Conservation (phyloP, 2,797 vertebrate genomes). For the Thripadectes ignobilis region DNA sequence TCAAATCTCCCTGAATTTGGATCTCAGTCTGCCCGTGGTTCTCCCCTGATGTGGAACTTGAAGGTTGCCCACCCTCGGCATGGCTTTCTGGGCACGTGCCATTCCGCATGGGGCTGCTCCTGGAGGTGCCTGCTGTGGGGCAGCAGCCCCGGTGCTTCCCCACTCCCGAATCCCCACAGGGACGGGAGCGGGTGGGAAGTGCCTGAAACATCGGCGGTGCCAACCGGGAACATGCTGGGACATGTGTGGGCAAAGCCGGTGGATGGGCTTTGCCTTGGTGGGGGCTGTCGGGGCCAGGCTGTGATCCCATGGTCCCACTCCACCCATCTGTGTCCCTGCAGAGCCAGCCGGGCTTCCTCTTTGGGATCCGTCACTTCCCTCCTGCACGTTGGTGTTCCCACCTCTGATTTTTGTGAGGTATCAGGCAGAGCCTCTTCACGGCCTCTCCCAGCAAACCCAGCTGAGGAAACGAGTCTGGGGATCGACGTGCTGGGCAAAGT, state of each 20-base stretch:
- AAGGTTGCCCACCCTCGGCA: fast-evolving
- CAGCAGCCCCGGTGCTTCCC: background rate
- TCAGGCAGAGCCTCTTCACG: background rate
- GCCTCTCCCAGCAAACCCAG: background rate
- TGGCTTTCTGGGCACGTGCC: background rate
- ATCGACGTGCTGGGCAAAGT: background rate
- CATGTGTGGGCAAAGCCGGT: background rate
- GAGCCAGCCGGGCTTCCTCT: fast-evolving
- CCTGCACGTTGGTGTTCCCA: fast-evolving
- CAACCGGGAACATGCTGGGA: fast-evolving
- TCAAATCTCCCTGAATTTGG: background rate
- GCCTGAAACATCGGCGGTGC: fast-evolving
- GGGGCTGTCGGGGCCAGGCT: fast-evolving
- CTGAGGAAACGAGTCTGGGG: background rate
- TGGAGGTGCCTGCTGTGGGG: background rate
- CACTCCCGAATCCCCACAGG: fast-evolving
- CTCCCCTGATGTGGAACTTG: fast-evolving
- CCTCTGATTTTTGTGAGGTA: fast-evolving
- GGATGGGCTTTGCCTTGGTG: background rate
- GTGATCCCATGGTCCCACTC: fast-evolving
- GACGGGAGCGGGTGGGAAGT: background rate
- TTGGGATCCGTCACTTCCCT: fast-evolving
- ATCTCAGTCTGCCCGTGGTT: background rate
- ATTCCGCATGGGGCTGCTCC: fast-evolving
- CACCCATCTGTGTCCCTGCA: fast-evolving